These are phyloP conservation scores for Hypomesus transpacificus DNA, from an alignment of 2,113 vertebrate genomes.

Conservation along the genomic window DNA sequence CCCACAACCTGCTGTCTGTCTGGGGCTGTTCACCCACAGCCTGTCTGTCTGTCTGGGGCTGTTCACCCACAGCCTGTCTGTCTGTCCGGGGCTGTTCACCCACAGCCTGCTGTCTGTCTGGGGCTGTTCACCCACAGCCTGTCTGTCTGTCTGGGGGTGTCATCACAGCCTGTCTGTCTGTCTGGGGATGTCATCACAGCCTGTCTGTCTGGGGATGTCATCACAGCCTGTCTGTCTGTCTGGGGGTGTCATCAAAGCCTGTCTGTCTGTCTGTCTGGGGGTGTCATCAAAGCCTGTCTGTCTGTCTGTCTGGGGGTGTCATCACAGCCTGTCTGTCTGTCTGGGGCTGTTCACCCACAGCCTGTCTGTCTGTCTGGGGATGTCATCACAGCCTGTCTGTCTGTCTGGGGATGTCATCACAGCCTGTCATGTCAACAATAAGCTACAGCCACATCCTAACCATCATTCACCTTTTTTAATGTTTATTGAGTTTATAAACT, in stretches of 20 bases:
- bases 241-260: neutral
- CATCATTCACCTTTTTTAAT: no score
- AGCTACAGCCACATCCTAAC: constrained; percentile 2
- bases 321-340: no score
- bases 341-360: neutral
- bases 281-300: no score
- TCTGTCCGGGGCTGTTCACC: neutral
- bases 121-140: neutral
- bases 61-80: constrained; percentile 8
- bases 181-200: no score
- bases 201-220: no score
- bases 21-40: constrained; percentile 8
- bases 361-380: constrained; percentile 10
- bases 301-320: no score
- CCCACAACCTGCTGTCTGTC: neutral
- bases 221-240: no score
- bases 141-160: constrained; percentile 17
- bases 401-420: constrained; percentile 22
- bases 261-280: neutral
- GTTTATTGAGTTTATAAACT: no score
- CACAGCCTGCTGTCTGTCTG: constrained; percentile 17
- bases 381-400: constrained; percentile 7
- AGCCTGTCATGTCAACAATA: constrained; percentile 13
- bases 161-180: constrained; percentile 4
- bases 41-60: neutral